These are phyloP conservation scores for Phorcus lineatus DNA, from an alignment of 2,888 invertebrate species.

Conservation along the genomic window DNA sequence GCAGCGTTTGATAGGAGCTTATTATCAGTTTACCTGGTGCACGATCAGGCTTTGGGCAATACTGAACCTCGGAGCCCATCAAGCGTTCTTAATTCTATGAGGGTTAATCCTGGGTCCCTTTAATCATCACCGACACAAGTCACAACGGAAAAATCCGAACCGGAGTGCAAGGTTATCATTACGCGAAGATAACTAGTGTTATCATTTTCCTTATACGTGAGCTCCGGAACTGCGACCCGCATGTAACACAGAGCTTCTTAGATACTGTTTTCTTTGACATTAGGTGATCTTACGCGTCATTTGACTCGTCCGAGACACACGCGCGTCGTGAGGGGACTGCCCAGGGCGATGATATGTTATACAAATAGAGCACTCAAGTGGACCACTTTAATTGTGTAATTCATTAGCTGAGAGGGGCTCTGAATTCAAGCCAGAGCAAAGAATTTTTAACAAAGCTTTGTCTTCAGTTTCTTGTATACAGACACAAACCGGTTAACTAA, in stretches of 20 bases:
- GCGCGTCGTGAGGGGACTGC: not conserved
- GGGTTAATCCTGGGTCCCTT: not conserved
- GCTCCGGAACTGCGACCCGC: not conserved
- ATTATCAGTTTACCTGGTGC: constrained; percentile 7
- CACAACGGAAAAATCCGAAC: not conserved
- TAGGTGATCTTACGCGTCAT: constrained; percentile 4
- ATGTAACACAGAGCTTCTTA: not conserved
- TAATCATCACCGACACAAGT: constrained; percentile 3
- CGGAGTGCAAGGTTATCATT: constrained; percentile 14
- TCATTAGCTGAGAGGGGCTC: no score
- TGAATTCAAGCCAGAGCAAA: no score
- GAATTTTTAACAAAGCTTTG: no score
- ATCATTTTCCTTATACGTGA: not conserved
- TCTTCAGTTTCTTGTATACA: no score
- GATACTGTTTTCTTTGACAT: not conserved
- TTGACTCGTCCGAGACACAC: not conserved
- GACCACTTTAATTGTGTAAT: no score
- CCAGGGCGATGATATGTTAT: no score
- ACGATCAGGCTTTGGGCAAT: constrained; percentile 1
- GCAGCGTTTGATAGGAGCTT: not conserved
- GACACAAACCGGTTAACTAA: no score
- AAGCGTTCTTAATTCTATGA: constrained; percentile 4
- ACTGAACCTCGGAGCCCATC: not conserved
- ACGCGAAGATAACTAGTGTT: constrained; percentile 6
- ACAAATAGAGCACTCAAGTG: no score